A percentile compares a stretch with the other conserved stretches of the same genome.
Evolutionary conservation across 2,797 vertebrate genomes (phyloP).

Genomic region (Strix occidentalis): DNA sequence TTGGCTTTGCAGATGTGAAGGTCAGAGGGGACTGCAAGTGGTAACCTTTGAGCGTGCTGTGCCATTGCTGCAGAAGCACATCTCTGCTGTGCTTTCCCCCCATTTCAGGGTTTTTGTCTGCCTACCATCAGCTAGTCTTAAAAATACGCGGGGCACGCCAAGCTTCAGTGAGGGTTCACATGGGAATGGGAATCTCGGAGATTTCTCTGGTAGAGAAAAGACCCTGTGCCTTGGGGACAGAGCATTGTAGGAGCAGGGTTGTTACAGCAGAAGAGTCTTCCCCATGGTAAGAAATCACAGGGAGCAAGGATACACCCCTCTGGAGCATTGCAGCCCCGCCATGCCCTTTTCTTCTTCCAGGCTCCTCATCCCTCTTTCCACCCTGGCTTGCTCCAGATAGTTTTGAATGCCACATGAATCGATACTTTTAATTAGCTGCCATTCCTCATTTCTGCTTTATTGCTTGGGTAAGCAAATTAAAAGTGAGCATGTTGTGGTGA

Average conservation of each 20-base stretch:
- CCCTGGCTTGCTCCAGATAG: neutral
- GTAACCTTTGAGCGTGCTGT: neutral
- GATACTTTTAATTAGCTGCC: constrained; percentile 73
- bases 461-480: constrained; percentile 67
- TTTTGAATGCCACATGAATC: constrained; percentile 55
- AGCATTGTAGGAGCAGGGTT: neutral
- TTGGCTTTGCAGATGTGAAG: neutral
- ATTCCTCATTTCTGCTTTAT: constrained; percentile 59
- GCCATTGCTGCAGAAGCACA: neutral
- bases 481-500: constrained; percentile 43
- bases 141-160: neutral
- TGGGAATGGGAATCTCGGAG: neutral
- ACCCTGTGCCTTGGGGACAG: neutral
- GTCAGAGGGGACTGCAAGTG: neutral
- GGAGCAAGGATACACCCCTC: accelerated
- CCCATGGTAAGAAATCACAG: neutral
- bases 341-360: neutral
- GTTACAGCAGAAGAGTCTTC: neutral
- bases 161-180: neutral
- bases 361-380: neutral
- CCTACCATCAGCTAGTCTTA: neutral
- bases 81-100: neutral
- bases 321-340: neutral
- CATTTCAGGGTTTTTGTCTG: neutral
- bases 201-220: neutral